A percentile compares a stretch with the other conserved stretches of the same genome.
phyloP scores from a whole-genome alignment of 1,140 invertebrate genomes.

The Pteromalus puparum region DNA sequence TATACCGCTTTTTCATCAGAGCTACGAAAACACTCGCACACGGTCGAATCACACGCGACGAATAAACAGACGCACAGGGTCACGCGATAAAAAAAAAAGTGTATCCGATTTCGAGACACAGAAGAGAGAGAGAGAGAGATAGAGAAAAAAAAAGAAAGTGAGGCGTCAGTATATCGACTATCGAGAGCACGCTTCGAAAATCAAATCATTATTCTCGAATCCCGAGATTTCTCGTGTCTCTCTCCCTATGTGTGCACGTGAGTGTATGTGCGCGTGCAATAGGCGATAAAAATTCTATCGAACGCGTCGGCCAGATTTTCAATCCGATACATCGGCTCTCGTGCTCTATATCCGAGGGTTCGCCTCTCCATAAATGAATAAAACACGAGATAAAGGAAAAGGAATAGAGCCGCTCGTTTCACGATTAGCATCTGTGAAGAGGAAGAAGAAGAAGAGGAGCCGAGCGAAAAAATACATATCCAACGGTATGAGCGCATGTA shows the following conservation, averaged over 20 bases:
- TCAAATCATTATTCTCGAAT: constrained; percentile 15
- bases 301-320: constrained; percentile 3
- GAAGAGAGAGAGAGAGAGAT: background rate
- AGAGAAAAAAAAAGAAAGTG: background rate
- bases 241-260: background rate
- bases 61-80: too few relatives aligned
- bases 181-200: background rate
- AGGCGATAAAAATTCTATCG: constrained; percentile 36
- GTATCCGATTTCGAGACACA: background rate
- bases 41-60: too few relatives aligned
- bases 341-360: background rate
- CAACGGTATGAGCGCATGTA: background rate
- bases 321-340: background rate
- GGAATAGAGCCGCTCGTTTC: background rate
- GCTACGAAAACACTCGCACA: too few relatives aligned
- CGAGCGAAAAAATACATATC: background rate
- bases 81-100: too few relatives aligned
- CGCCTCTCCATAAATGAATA: background rate
- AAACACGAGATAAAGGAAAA: background rate
- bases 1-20: too few relatives aligned
- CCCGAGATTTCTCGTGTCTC: background rate
- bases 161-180: background rate
- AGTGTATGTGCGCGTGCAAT: background rate
- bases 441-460: too few relatives aligned
- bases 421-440: background rate